Base-by-base conservation (phyloP, 1,140 invertebrate species). In the Hydropsyche tenuis region DNA sequence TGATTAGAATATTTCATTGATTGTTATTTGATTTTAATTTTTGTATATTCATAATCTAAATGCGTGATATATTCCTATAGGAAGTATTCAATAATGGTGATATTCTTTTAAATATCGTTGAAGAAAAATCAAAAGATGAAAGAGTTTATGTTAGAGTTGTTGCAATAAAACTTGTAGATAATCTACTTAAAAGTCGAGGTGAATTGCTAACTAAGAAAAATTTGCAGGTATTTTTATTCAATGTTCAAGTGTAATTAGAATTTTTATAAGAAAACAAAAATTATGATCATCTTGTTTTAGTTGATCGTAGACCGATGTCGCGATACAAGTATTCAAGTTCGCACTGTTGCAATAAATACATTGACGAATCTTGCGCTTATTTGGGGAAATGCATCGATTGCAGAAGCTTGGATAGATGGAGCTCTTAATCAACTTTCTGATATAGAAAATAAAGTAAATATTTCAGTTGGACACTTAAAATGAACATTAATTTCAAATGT, bases 361-460 rank as follows among this genome's bases (percentile, higher is more conserved):
- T 64, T 85, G 5, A 82, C 81, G 20, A 80, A 81, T 43, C 75
- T 85, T 22, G 79, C 80, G 12, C 43, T 72, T 12, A 60, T 68
- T 11, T 73, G 68, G 22, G 79, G 80, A 1, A 69, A 69, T 25
- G 78, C 79, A 14, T 64, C 73, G 0, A 73, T 80, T 1, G 65
- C 82, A 7, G 81, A 84, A 37, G 82, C 83, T 14, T 85, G 84
- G 77, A 80, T 85, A 16, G 48, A 79, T 6, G 84, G 83, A 6
- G 82, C 82, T 1, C 77, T 85, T 77, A 80, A 82, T 69, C 84
- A 84, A 65, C 79, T 85, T 0, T 81, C 81, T 6, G 84, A 85
- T 63, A 83, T 83, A 1, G 84, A 85, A 72, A 63, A 25, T 30
- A 78, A 78, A 72, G 77, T 78, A 16, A 45, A 43, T n/a, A n/a